Evolutionary conservation across 37 sponge, comb jelly and placozoan genomes (phyloP).

Genomic region (Lycopodina hypogea): DNA sequence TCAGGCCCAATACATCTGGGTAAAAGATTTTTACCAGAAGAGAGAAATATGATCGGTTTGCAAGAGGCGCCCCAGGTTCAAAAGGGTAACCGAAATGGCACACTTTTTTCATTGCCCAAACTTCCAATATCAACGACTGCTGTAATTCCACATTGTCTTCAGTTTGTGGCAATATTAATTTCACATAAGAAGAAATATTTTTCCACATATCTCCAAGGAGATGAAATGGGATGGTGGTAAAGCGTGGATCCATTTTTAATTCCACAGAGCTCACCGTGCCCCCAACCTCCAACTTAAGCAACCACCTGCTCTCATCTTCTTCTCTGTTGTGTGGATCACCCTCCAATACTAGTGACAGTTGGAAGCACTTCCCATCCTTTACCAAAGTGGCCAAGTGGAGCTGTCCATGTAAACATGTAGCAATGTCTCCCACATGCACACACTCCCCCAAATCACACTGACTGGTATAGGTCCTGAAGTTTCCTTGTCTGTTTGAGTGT

Average conservation of each 20-base stretch:
- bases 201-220: background rate
- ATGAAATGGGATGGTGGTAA: background rate
- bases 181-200: background rate
- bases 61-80: background rate
- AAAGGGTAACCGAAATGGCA: background rate
- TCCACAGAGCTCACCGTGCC: background rate
- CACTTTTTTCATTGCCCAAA: constrained; percentile 9
- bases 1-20: background rate
- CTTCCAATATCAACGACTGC: background rate
- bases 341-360: no score
- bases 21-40: constrained; percentile 11
- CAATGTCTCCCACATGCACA: no score
- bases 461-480: no score
- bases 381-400: no score
- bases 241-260: constrained; percentile 8
- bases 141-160: background rate
- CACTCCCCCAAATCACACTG: no score
- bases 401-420: no score
- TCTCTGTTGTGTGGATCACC: no score
- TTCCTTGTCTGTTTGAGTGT: no score
- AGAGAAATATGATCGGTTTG: background rate
- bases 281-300: constrained; percentile 13
- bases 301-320: background rate
- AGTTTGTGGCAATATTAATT: background rate
- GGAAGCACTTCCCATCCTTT: no score